Evolutionary conservation across 1,140 invertebrate species (phyloP).

Genomic region (Ridgeia piscesae): DNA sequence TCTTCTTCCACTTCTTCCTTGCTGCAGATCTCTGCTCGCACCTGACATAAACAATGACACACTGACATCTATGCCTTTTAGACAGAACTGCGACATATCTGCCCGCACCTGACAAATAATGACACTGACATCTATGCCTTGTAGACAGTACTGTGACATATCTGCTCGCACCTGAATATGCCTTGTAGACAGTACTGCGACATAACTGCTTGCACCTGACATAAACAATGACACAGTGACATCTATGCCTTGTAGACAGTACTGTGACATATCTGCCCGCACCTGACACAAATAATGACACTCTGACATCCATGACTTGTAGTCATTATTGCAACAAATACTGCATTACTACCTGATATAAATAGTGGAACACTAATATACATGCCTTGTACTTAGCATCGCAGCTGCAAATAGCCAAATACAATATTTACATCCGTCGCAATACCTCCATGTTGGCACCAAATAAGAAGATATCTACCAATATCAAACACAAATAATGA

Average conservation of each 20-base stretch:
- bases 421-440: too few species aligned
- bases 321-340: conserved; percentile 15
- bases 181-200: too few species aligned
- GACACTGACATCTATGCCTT: conserved; percentile 23
- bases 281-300: conserved; percentile 3
- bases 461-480: too few species aligned
- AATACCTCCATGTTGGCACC: too few species aligned
- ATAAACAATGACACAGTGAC: conserved; percentile 16
- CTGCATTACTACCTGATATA: background rate
- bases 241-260: conserved; percentile 20
- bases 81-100: too few species aligned
- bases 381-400: too few species aligned
- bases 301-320: conserved; percentile 20
- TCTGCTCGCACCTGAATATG: background rate
- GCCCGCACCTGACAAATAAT: background rate
- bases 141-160: background rate
- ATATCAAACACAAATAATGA: too few species aligned
- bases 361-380: too few species aligned
- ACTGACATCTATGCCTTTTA: too few species aligned
- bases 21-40: conserved; percentile 75
- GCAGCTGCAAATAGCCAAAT: too few species aligned
- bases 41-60: conserved; percentile 41
- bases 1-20: conserved; percentile 83
- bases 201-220: background rate
- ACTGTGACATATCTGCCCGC: background rate